phyloP scores from a whole-genome alignment of 2,113 vertebrate species.

The Orycteropus afer region DNA sequence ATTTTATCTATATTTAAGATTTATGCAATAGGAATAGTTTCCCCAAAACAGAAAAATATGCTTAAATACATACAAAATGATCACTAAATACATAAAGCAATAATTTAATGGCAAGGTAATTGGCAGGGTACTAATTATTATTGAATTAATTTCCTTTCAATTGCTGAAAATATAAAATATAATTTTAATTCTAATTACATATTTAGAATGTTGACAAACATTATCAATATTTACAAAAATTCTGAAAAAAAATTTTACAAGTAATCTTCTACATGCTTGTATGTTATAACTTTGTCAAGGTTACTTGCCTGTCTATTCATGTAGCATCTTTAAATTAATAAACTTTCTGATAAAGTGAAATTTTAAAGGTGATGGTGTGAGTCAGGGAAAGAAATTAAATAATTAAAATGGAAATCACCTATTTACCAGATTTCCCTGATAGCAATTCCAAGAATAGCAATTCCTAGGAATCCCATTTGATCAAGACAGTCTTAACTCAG shows the following conservation, averaged over 20 bases:
- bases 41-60: constrained; percentile 8
- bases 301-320: not conserved
- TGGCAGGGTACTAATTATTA: constrained; percentile 29
- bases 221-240: not conserved
- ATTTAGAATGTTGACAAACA: constrained; percentile 20
- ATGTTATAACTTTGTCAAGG: not conserved
- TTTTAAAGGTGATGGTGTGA: not conserved
- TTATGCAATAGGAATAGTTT: not conserved
- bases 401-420: constrained; percentile 38
- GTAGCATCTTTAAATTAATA: constrained; percentile 23
- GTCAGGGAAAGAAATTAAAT: not conserved
- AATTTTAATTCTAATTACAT: constrained; percentile 43
- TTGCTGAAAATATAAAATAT: constrained; percentile 23
- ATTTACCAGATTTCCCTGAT: not conserved
- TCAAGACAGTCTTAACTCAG: not conserved
- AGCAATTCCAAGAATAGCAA: constrained; percentile 18
- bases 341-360: not conserved
- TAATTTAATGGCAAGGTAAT: constrained; percentile 51
- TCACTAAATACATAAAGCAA: constrained; percentile 36
- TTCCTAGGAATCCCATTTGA: constrained; percentile 16
- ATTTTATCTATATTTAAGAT: constrained; percentile 39
- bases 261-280: not conserved
- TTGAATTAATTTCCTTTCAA: constrained; percentile 32
- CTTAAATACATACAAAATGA: constrained; percentile 34
- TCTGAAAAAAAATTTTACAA: not conserved